Evolutionary conservation across 2,113 vertebrate genomes (phyloP).

Genomic region (Corynorhinus townsendii): DNA sequence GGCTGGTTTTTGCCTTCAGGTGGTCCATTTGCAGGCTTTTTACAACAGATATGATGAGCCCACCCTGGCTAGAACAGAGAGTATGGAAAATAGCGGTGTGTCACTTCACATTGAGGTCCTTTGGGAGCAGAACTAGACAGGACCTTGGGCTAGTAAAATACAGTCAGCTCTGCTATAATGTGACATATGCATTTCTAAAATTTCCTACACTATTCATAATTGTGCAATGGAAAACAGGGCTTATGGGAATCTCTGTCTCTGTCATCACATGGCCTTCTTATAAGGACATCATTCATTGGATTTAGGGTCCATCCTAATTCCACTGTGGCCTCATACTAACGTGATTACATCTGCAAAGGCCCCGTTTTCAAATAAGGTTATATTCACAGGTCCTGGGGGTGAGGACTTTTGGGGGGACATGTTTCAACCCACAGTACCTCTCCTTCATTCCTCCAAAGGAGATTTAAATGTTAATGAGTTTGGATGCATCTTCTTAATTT

Average conservation of each 20-base stretch:
- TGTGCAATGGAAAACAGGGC: neutral
- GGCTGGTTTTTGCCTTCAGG: neutral
- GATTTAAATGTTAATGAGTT: neutral
- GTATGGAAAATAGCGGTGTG: neutral
- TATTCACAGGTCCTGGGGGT: neutral
- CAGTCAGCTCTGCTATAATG: neutral
- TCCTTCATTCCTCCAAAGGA: neutral
- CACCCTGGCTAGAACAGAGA: neutral
- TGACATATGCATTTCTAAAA: neutral
- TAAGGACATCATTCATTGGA: neutral
- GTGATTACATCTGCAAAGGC: neutral
- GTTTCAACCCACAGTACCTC: neutral
- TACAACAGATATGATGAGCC: neutral
- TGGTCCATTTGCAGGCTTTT: neutral
- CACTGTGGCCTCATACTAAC: neutral
- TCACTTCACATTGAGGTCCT: neutral
- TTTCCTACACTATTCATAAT: neutral
- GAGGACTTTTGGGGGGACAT: neutral
- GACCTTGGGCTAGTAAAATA: neutral
- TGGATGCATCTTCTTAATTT: neutral
- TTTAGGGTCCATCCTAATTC: neutral
- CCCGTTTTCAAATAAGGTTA: neutral
- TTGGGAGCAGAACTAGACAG: neutral
- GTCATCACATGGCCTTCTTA: neutral
- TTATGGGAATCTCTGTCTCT: neutral